These are phyloP conservation scores for Callyntrura guangdongensis DNA, from an alignment of 2,888 invertebrate species.

Conservation along the genomic window DNA sequence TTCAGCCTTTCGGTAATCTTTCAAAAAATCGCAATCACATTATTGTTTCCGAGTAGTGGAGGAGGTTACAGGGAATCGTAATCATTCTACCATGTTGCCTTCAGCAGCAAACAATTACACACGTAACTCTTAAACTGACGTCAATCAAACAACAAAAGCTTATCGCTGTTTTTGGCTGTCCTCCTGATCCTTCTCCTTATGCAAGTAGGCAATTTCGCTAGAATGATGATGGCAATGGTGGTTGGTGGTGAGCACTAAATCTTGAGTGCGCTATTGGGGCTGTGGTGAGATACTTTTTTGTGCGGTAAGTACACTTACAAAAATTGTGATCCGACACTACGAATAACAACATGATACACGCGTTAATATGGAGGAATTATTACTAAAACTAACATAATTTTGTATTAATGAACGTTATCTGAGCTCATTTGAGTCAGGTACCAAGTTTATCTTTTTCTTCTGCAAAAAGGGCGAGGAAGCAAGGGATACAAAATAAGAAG, in stretches of 20 bases:
- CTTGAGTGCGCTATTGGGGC: neutral
- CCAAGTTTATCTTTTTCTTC: constrained; percentile 39
- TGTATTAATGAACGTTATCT: constrained; percentile 35
- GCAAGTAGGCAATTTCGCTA: neutral
- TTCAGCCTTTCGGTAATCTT: neutral
- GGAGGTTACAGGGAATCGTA: neutral
- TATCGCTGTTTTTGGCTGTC: constrained; percentile 4
- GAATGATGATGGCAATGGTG: neutral
- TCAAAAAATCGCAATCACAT: constrained; percentile 23
- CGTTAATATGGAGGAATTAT: constrained; percentile 2
- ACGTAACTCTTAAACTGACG: constrained; percentile 49
- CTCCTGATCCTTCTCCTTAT: constrained; percentile 11
- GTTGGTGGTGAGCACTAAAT: constrained; percentile 19
- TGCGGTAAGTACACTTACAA: constrained; percentile 3
- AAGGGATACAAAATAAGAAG: neutral
- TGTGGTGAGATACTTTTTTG: constrained; percentile 27
- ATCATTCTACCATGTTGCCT: neutral
- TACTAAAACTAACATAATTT: constrained; percentile 27
- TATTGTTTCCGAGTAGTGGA: constrained; percentile 29
- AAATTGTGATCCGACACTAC: constrained; percentile 13
- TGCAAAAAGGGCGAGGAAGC: constrained; percentile 15
- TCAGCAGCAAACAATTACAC: constrained; percentile 23
- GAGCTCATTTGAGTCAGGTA: constrained; percentile 59
- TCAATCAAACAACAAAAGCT: constrained; percentile 44
- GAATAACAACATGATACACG: constrained; percentile 29